Evolutionary conservation across 2,888 invertebrate species (phyloP), one percentile per base, ranked within the genome.

Genomic region (Phyto melanocephala): DNA sequence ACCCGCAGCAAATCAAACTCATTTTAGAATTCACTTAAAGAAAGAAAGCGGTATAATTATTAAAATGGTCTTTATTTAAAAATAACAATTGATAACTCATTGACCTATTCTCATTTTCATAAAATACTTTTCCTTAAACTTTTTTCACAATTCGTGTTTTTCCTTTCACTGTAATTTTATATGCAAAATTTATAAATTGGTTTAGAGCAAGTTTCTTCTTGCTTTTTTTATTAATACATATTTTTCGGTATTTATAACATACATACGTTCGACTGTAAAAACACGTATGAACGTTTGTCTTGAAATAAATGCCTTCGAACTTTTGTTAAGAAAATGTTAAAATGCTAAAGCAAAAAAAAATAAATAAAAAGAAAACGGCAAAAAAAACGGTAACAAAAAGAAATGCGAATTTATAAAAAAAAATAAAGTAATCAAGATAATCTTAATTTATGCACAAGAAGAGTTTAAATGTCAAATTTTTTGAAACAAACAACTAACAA

Each of bases 401-500:
- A 54, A 77, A 68, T 76, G 40, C 33, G 58, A 76, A 70, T 62
- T 77, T 45, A 75, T 37, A 42, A 37, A 75, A 37, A 35, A 15
- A 45, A 35, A 50, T 11, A 63, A 79, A 77, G 80, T 83, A 77
- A 77, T 77, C 80, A 62, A 68, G 80, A 83, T 83, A 80, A 83
- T 80, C 83, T 80, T 76, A 83, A 80, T 83, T 83, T 83, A 77
- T 83, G 76, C 83, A 76, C 80, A 68, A 72, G 62, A 83, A 74
- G 76, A 80, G 80, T 83, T 80, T 83, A 77, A 80, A 74, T 83
- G 80, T 83, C 80, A 83, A 80, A 75, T 67, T 65, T 70, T 82
- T 60, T 65, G 70, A 74, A 50, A 65, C 42, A 82, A 70, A 58
- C 79, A 78, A 58, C 70, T 71, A 72, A 71, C 76, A 65, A 67